Conservation (phyloP, 2,888 invertebrate genomes). For the Drosophila phalerata region DNA sequence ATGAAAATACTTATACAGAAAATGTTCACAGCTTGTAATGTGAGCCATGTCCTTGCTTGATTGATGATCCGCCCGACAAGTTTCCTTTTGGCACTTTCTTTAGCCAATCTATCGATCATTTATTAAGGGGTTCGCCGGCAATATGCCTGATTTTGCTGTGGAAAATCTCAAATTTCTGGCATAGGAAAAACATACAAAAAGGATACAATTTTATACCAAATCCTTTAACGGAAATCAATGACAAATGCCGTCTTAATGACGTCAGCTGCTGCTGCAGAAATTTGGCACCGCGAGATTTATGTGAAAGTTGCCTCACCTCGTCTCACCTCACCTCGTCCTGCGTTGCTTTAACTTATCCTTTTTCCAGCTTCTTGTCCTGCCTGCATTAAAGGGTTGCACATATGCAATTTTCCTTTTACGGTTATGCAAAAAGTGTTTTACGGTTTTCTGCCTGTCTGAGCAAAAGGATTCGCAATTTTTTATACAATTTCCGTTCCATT, state of each 20-base stretch:
- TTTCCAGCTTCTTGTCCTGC: constrained; percentile 11
- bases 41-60: constrained; percentile 36
- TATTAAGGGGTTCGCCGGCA: constrained; percentile 27
- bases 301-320: constrained; percentile 59
- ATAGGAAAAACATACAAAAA: constrained; percentile 46
- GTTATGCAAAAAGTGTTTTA: constrained; percentile 62
- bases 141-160: constrained; percentile 8
- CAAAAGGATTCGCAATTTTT: constrained; percentile 55
- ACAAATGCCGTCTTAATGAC: constrained; percentile 73
- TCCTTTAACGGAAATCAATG: constrained; percentile 70
- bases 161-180: constrained; percentile 70
- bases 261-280: constrained; percentile 65
- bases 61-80: constrained; percentile 43
- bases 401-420: constrained; percentile 36
- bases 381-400: constrained; percentile 63
- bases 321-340: neutral
- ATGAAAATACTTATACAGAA: neutral
- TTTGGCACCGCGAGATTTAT: constrained; percentile 58
- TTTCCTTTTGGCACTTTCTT: constrained; percentile 36
- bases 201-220: constrained; percentile 60
- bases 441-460: constrained; percentile 71
- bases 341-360: constrained; percentile 13
- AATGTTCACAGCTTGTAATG: constrained; percentile 38
- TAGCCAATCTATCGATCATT: constrained; percentile 50
- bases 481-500: constrained; percentile 31